A percentile compares a stretch with the other conserved stretches of the same genome.
These are phyloP conservation scores for Musca vetustissima DNA, from an alignment of 1,140 invertebrate species.

Conservation along the genomic window DNA sequence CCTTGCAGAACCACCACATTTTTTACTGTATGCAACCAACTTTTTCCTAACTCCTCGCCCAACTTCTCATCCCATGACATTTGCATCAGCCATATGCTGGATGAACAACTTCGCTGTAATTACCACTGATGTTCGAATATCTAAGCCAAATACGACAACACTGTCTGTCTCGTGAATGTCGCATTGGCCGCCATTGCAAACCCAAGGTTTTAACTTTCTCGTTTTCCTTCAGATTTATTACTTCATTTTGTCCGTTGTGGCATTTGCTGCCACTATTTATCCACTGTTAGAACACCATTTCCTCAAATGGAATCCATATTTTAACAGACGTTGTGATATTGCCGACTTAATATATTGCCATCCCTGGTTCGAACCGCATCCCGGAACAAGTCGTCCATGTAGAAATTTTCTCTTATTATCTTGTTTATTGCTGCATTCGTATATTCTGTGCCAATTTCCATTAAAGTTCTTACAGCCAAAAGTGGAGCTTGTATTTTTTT, in stretches of 20 bases:
- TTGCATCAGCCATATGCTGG: slow-evolving; percentile 40
- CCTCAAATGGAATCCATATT: slow-evolving; percentile 48
- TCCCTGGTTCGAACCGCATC: slow-evolving; percentile 34
- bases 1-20: not conserved
- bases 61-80: slow-evolving; percentile 47
- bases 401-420: slow-evolving; percentile 46
- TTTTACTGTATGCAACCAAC: slow-evolving; percentile 30
- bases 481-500: slow-evolving; percentile 40
- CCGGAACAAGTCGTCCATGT: slow-evolving; percentile 53
- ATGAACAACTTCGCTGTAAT: slow-evolving; percentile 53
- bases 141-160: slow-evolving; percentile 45
- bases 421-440: slow-evolving; percentile 36
- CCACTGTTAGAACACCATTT: slow-evolving; percentile 52
- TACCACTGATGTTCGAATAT: slow-evolving; percentile 53
- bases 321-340: slow-evolving; percentile 33
- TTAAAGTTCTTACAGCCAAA: slow-evolving; percentile 37
- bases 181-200: slow-evolving; percentile 41
- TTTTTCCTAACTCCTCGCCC: slow-evolving; percentile 29
- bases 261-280: not conserved
- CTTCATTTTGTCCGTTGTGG: too few relatives aligned
- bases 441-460: slow-evolving; percentile 40
- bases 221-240: slow-evolving; percentile 17
- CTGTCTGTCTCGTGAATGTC: slow-evolving; percentile 37
- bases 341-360: slow-evolving; percentile 14
- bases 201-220: slow-evolving; percentile 41